These are phyloP conservation scores for Chloebia gouldiae DNA, from an alignment of 2,113 vertebrate species.

Conservation along the genomic window DNA sequence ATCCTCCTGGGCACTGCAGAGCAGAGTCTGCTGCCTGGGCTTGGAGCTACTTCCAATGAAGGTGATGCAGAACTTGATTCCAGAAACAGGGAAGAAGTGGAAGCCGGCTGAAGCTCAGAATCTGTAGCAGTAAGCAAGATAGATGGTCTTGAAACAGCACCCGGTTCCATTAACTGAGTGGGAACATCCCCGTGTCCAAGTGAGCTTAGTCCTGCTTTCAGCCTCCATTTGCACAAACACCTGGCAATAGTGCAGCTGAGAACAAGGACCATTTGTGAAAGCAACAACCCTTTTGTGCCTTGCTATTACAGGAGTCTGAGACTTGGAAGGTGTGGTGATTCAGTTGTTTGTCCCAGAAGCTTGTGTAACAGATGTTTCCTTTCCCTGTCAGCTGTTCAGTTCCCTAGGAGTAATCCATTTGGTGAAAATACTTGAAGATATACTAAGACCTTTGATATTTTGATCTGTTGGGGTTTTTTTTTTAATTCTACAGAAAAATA, in stretches of 20 bases:
- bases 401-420: conserved; percentile 43
- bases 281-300: conserved; percentile 78
- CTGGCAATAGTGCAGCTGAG: conserved; percentile 26
- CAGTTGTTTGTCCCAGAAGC: conserved; percentile 4
- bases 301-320: conserved; percentile 63
- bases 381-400: conserved; percentile 43
- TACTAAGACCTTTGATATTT: conserved; percentile 28
- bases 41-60: not conserved
- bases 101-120: not conserved
- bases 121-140: not conserved
- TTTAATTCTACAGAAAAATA: conserved; percentile 22
- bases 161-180: not conserved
- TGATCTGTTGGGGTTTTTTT: not conserved
- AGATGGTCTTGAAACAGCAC: not conserved
- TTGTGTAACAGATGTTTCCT: not conserved
- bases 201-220: conserved; percentile 24
- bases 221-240: conserved; percentile 49
- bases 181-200: conserved; percentile 58
- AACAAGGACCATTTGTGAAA: conserved; percentile 62
- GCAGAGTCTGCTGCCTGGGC: not conserved
- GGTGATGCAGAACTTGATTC: not conserved
- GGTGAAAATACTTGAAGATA: conserved; percentile 73
- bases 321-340: conserved; percentile 30
- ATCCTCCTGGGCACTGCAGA: not conserved
- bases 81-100: not conserved